phyloP scores from a whole-genome alignment of 2,797 vertebrate species.

The Rhinichthys osculus region DNA sequence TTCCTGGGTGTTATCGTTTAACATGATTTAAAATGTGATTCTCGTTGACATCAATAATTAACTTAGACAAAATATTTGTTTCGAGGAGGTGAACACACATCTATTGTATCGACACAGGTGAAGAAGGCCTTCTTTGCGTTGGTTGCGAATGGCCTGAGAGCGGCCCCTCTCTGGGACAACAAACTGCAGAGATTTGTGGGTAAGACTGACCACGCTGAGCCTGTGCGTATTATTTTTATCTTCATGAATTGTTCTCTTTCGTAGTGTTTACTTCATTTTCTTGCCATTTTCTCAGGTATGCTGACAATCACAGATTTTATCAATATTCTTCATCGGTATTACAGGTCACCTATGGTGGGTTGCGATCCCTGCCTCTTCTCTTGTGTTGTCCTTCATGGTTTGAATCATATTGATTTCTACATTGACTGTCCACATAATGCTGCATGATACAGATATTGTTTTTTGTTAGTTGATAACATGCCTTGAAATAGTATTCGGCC shows the following conservation, averaged over 20 bases:
- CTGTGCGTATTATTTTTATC: not conserved
- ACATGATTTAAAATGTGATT: not conserved
- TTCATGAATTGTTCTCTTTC: not conserved
- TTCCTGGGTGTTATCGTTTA: not conserved
- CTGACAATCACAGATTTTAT: conserved; percentile 99
- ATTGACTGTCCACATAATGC: not conserved
- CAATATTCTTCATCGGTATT: conserved; percentile 95
- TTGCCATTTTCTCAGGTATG: conserved; percentile 82
- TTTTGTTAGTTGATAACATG: not conserved
- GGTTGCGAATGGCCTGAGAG: conserved; percentile 92
- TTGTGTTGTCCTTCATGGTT: conserved; percentile 9
- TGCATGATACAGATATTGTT: not conserved
- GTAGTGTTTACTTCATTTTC: not conserved
- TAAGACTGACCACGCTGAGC: conserved; percentile 70
- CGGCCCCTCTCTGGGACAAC: conserved; percentile 95
- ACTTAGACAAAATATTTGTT: not conserved
- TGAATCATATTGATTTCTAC: not conserved
- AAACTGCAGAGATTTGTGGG: conserved; percentile 97
- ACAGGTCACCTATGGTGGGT: conserved; percentile 91
- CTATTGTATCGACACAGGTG: conserved; percentile 76
- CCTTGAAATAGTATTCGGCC: not conserved
- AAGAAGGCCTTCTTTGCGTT: conserved; percentile 96
- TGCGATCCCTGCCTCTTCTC: not conserved
- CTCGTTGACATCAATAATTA: not conserved
- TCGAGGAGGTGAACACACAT: not conserved